phyloP scores from a whole-genome alignment of 2,113 vertebrate genomes.

The Caretta caretta region DNA sequence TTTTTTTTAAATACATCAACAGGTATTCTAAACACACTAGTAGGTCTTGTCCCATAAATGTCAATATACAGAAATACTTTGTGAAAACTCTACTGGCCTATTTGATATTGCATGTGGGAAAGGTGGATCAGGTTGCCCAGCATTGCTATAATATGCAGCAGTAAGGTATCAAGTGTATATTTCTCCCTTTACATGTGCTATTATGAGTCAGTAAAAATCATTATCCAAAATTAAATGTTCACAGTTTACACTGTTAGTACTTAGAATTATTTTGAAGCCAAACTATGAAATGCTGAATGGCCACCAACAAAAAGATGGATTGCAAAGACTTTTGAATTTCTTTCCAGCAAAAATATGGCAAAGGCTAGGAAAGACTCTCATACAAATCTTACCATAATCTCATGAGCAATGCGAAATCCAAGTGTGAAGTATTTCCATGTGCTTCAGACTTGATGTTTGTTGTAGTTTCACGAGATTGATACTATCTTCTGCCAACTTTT shows the following conservation, averaged over 20 bases:
- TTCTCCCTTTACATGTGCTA: background rate
- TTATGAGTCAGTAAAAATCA: background rate
- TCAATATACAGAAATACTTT: background rate
- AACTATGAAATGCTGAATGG: background rate
- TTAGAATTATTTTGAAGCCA: background rate
- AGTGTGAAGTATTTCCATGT: background rate
- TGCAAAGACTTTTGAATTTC: background rate
- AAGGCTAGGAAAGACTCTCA: background rate
- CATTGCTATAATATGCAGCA: background rate
- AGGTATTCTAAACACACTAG: background rate
- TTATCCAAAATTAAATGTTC: background rate
- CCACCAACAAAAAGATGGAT: background rate
- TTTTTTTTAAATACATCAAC: background rate
- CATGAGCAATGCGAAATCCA: background rate
- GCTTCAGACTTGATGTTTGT: too few relatives aligned
- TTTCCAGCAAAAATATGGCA: background rate
- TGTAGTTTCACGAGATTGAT: too few relatives aligned
- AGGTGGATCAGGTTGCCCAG: background rate
- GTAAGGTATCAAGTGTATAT: background rate
- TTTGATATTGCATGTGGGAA: background rate
- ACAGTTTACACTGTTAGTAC: background rate
- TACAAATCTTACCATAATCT: background rate
- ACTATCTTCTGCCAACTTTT: too few relatives aligned
- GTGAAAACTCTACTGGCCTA: background rate
- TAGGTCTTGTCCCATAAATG: background rate